Evolutionary conservation across 2,113 vertebrate species (phyloP).

Genomic region (Rynchops niger): DNA sequence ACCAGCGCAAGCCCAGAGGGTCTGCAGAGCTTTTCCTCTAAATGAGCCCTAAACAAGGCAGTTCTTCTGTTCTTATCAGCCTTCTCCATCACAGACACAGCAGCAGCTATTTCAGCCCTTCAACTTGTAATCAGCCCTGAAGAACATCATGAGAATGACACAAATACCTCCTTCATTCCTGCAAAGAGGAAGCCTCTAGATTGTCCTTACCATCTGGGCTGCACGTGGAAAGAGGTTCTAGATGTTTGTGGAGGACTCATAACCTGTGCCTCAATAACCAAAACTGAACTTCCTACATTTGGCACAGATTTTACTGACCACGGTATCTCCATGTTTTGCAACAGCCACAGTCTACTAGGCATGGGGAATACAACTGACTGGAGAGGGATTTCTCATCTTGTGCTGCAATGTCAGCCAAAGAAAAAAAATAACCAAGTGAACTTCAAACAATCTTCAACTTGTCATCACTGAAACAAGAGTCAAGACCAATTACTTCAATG

Average conservation of each 20-base stretch:
- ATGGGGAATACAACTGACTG: neutral
- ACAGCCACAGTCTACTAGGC: neutral
- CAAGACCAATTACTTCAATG: neutral
- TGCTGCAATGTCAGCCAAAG: neutral
- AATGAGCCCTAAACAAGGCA: neutral
- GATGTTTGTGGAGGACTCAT: neutral
- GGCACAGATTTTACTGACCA: neutral
- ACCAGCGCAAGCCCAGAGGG: neutral
- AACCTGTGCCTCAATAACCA: neutral
- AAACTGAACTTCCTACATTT: neutral
- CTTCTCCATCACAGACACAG: neutral
- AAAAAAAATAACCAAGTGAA: neutral
- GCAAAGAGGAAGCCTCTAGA: neutral
- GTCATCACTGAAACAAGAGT: neutral
- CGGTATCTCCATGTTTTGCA: neutral
- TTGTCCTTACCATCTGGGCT: neutral
- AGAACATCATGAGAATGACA: neutral
- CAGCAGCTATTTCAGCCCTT: neutral
- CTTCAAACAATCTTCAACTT: neutral
- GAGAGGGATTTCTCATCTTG: neutral
- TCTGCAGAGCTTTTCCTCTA: neutral
- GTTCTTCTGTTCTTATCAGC: neutral
- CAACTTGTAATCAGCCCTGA: accelerated
- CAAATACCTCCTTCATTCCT: neutral
- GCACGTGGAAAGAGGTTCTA: neutral